Base-by-base conservation (phyloP, 2,113 vertebrate species). In the Porphyrio hochstetteri region DNA sequence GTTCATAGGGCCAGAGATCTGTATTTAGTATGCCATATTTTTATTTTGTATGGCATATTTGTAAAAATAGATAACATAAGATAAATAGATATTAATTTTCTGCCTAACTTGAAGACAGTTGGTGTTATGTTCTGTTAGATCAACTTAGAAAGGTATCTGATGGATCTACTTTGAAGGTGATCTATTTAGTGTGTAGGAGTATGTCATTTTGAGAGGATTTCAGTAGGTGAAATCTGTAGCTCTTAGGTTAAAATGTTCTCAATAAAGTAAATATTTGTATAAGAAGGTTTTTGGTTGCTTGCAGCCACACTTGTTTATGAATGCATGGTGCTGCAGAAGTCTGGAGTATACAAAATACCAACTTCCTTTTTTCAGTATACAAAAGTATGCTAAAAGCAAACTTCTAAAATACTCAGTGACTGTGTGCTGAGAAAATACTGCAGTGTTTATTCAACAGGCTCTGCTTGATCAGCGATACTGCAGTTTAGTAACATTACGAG, bases 321-420 rank as follows among this genome's bases (percentile, higher is more conserved):
- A 84, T 87, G 44, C 88, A 16, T 5, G 23, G n/a, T 85, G 52
- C 93, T 92, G 96, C 91, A 95, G 92, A 87, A 94, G 31, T 36
- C 82, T 40, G 2, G 20, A 42, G 56, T 57, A 35, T 46, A n/a
- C 35, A 61, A 50, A 84, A 68, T 3, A 50, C 28, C 17, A 10
- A 40, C 63, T 87, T 84, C 33, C 19, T 40, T 76, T 57, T 71
- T 15, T 24, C 38, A 28, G 46, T 67, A 35, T 19, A 38, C 10
- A 15, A 17, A 72, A 71, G 35, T 21, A 16, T 60, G 46, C 67
- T 13, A 3, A 79, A 53, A 92, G 53, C 61, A 76, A 94, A 91
- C 93, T 96, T 93, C 48, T 35, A 4, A 86, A 71, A 17, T 56
- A 10, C 48, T 33, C 1, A 0, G 20, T 48, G 46, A 20, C 83